Evolutionary conservation across 1,140 invertebrate species (phyloP), one percentile per base, ranked within the genome.

Genomic region (Eumeta japonica): DNA sequence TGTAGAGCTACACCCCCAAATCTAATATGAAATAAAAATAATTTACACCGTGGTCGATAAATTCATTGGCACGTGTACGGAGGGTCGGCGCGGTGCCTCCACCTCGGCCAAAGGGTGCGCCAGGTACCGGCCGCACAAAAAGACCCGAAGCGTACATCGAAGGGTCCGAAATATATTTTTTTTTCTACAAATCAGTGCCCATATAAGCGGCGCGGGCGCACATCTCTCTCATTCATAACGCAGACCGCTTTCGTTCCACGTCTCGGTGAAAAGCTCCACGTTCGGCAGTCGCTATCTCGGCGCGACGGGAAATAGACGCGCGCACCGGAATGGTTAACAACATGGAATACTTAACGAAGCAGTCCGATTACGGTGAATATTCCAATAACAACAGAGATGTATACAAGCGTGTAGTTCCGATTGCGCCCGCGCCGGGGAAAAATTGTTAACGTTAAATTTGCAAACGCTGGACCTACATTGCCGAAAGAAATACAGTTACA

Each of bases 401-500:
- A n/a, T n/a, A n/a, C n/a, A n/a, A n/a, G n/a, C n/a, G 13, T 10
- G 10, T 74, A 32, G 70, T 72, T 16, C 58, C 78, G 1, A 72
- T 81, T 35, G 79, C 71, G 3, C 68, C 74, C 2, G 62, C 70
- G 10, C 62, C 77, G 15, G 66, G 75, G 43, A 54, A 40, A 17
- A 51, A 46, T n/a, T n/a, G n/a, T n/a, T n/a, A 37, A 48, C 50
- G 48, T 46, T 41, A 50, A 62, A 53, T 30, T 16, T 48, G 35
- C 45, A 57, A 10, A 41, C 50, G 35, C 55, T 0, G 63, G 67
- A 30, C 30, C 58, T 50, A 37, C 75, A 43, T 41, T 75, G 39
- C 48, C 83, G 85, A 48, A 76, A 82, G 53, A 86, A 85, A 52
- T 87, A 86, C 46, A 87, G 78, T 43, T 88, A 86, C 49, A 68